Conservation (phyloP, 2,797 vertebrate species). For the Saxicola maurus region DNA sequence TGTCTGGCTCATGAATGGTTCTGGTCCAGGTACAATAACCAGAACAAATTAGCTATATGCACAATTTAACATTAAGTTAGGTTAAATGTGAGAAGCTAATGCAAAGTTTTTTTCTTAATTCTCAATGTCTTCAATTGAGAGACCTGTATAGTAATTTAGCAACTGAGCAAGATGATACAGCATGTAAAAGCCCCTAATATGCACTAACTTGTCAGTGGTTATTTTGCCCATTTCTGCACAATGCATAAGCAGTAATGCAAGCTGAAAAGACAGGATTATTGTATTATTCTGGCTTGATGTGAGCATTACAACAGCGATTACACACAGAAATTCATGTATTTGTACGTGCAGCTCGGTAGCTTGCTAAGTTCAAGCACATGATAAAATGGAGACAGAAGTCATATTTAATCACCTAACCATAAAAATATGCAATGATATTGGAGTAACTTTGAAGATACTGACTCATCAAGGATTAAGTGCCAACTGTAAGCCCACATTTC, state of each 20-base stretch:
- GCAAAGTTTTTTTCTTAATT: not conserved
- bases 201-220: not conserved
- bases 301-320: not conserved
- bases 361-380: not conserved
- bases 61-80: not conserved
- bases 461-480: not conserved
- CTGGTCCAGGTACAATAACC: not conserved
- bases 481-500: not conserved
- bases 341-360: rapidly evolving
- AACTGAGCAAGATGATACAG: not conserved
- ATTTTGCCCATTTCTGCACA: not conserved
- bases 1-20: not conserved
- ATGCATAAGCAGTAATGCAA: not conserved
- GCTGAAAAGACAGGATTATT: not conserved
- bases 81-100: not conserved
- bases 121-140: not conserved
- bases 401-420: not conserved
- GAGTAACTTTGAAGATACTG: not conserved
- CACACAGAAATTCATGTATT: not conserved
- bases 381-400: not conserved
- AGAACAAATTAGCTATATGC: not conserved
- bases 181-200: not conserved
- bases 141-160: not conserved
- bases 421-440: not conserved
- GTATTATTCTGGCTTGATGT: not conserved